These are phyloP conservation scores for Syngnathoides biaculeatus DNA, from an alignment of 2,113 vertebrate genomes.

Conservation along the genomic window DNA sequence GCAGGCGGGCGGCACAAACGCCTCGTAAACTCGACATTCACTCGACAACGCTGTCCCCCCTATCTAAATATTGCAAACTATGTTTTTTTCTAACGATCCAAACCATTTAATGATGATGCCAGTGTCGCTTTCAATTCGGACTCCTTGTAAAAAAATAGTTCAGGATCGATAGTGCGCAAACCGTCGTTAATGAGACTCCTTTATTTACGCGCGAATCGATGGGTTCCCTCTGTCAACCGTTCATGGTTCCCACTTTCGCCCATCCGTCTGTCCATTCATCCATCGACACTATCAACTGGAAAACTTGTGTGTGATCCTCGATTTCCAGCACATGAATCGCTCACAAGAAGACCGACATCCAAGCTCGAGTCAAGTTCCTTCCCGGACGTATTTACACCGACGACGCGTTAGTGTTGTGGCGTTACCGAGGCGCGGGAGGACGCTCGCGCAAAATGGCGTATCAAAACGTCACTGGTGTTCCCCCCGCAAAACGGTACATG, in stretches of 20 bases:
- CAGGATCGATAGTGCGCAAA: constrained; percentile 46
- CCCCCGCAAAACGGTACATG: no score
- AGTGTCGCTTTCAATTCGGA: no score
- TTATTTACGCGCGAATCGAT: not conserved
- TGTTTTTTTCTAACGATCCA: no score
- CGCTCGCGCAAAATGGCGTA: not conserved
- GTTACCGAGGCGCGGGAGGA: not conserved
- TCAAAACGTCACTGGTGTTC: not conserved
- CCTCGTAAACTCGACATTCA: no score
- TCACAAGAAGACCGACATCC: constrained; percentile 31
- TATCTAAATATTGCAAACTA: no score
- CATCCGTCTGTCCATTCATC: constrained; percentile 12
- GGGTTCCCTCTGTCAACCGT: not conserved
- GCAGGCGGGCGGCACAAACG: no score
- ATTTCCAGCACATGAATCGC: constrained; percentile 49
- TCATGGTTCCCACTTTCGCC: not conserved
- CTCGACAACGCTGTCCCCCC: no score
- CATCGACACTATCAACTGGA: constrained; percentile 3
- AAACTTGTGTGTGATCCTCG: constrained; percentile 4
- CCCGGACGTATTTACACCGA: not conserved
- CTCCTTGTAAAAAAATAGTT: no score
- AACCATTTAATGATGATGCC: no score
- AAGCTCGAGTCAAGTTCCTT: not conserved
- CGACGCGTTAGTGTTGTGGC: not conserved
- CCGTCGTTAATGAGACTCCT: constrained; percentile 6